Base-by-base conservation (phyloP, 2,888 invertebrate genomes). In the Adelognathus sp. region DNA sequence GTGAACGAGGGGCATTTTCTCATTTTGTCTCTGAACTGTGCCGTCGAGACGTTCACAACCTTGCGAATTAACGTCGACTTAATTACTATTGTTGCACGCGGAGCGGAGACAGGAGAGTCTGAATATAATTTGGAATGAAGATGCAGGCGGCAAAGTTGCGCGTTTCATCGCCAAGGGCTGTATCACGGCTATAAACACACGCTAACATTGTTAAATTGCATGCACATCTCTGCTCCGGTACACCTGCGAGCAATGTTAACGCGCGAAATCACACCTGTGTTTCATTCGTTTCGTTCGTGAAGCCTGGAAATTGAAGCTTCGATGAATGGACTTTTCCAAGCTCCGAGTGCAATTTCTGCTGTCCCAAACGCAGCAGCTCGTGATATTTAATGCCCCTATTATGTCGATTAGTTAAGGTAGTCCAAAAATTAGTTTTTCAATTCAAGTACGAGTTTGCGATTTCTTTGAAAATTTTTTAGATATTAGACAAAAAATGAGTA, bases 101-200 rank as follows among this genome's bases (percentile, higher is more conserved):
- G 1, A 6, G 39, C 39, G 6, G 50, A 50, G 39, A 39, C 27
- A 56, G 29, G 54, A 27, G 27, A 41, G 56, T 33, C 44, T 56
- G 69, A 75, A 69, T 63, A 69, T 69, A 61, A 75, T 75, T 69
- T 46, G 56, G 54, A 75, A 69, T 63, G 61, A 69, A 75, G 61
- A 56, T 61, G 61, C 33, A 50, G 9, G 9, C 14, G 9, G 18
- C 60, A 66, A 56, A 61, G 44, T 56, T 36, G 44, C n/a, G 6
- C 1, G 18, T 41, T 33, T 39, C 16, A 39, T 39, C 50, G 24
- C 18, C 9, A 7, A 5, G 39, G 50, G 50, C 33, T 46, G 33
- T 27, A 24, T 9, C 6, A 18, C 44, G 16, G n/a, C 3, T n/a
- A 2, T 27, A 16, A 9, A 14, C 7, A 61, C 11, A 50, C 27